Evolutionary conservation across 2,113 vertebrate species (phyloP).

Genomic region (Setophaga petechia): DNA sequence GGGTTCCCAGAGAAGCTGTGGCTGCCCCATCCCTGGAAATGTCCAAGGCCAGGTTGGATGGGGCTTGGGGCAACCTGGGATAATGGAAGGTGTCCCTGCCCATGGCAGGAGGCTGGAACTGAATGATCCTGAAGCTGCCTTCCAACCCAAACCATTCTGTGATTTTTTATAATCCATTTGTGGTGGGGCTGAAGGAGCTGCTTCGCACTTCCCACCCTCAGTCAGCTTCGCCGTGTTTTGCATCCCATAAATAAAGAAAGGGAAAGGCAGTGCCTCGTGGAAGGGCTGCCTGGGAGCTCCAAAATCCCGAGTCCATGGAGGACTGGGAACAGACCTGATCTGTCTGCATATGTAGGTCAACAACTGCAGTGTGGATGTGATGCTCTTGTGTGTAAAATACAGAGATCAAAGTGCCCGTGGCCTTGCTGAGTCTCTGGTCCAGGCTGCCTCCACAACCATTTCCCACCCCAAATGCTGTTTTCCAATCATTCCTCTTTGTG

Average conservation of each 20-base stretch:
- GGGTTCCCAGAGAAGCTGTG: background rate
- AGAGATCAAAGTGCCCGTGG: background rate
- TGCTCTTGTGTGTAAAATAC: background rate
- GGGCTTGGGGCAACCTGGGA: background rate
- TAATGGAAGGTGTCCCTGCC: background rate
- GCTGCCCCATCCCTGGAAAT: background rate
- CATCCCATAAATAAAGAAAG: background rate
- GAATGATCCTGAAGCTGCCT: background rate
- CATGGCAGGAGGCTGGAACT: accelerated
- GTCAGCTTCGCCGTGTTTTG: background rate
- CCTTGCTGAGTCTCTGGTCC: background rate
- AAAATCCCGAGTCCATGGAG: background rate
- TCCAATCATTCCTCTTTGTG: background rate
- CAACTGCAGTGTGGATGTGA: background rate
- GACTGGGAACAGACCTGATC: background rate
- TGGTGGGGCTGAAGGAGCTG: background rate
- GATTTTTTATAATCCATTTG: background rate
- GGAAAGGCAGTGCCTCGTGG: background rate
- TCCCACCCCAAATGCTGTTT: background rate
- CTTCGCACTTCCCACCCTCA: background rate
- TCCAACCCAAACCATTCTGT: background rate
- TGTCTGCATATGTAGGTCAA: constrained; percentile 30
- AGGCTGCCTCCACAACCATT: background rate
- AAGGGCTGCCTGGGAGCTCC: background rate
- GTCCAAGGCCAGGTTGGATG: accelerated